A percentile compares a stretch with the other conserved stretches of the same genome.
Evolutionary conservation across 2,113 vertebrate species (phyloP).

Genomic region (Fukomys damarensis): DNA sequence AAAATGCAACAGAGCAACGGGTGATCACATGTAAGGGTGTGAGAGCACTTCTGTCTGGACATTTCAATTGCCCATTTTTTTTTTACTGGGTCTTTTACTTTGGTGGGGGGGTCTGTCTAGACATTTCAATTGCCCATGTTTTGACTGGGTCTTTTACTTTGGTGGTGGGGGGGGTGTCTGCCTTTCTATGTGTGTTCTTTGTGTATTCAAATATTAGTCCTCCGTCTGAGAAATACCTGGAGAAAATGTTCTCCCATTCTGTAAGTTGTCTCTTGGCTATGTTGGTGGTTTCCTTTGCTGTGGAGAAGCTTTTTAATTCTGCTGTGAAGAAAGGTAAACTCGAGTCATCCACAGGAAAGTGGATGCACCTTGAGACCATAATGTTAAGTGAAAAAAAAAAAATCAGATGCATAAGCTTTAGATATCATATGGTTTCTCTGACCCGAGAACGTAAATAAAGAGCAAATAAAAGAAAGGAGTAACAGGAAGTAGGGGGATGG

Average conservation of each 20-base stretch:
- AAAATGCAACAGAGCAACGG: too few species aligned
- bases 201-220: not conserved
- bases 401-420: not conserved
- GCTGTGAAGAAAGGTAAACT: not conserved
- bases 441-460: too few species aligned
- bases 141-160: too few species aligned
- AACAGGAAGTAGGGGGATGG: too few species aligned
- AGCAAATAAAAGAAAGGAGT: not conserved
- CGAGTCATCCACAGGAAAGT: not conserved
- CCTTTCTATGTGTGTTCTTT: not conserved
- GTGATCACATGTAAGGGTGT: too few species aligned
- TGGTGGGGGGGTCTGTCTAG: too few species aligned
- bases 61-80: too few species aligned
- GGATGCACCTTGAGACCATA: not conserved
- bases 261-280: not conserved
- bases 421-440: not conserved
- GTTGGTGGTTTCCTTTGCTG: not conserved
- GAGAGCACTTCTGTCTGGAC: too few species aligned
- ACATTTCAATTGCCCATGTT: too few species aligned
- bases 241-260: not conserved
- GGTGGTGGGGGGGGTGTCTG: too few species aligned
- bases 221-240: not conserved
- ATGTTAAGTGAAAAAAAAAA: not conserved
- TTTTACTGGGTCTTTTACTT: too few species aligned
- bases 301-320: not conserved